Conservation (phyloP, 2,888 invertebrate genomes). For the Plemyria rubiginata region DNA sequence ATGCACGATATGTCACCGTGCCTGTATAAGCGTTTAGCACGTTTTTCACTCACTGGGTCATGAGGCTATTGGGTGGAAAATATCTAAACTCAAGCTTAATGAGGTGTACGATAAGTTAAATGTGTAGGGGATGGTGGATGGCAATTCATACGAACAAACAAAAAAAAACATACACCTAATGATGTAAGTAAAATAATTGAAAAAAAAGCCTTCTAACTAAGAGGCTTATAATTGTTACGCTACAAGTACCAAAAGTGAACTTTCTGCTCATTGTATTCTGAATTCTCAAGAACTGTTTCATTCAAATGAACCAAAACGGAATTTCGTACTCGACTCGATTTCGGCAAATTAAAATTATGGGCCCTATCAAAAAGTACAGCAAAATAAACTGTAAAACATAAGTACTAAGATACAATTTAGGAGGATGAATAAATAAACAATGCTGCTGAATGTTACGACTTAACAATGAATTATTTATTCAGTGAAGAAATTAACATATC, state of each 20-base stretch:
- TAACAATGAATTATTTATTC: conserved; percentile 83
- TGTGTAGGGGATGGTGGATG: background rate
- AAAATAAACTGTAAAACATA: conserved; percentile 49
- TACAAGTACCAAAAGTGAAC: background rate
- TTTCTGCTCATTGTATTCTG: conserved; percentile 9
- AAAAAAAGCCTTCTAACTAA: background rate
- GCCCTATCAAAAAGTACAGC: conserved; percentile 11
- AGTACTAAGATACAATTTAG: conserved; percentile 46
- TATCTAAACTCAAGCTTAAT: conserved; percentile 31
- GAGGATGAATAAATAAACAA: conserved; percentile 53
- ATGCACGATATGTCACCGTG: conserved; percentile 53
- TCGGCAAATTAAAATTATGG: conserved; percentile 27
- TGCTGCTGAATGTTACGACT: conserved; percentile 73
- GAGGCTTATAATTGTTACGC: background rate
- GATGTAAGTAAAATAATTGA: background rate
- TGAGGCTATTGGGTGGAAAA: conserved; percentile 43
- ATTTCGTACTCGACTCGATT: conserved; percentile 46
- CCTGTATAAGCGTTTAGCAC: conserved; percentile 49
- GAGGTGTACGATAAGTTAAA: conserved; percentile 18
- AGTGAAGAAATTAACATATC: conserved; percentile 80
- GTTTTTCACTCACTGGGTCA: conserved; percentile 53
- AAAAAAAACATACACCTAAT: too few species aligned
- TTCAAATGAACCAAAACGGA: conserved; percentile 51
- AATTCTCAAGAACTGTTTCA: conserved; percentile 17
- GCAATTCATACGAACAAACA: background rate